A percentile compares a stretch with the other conserved stretches of the same genome.
These are phyloP conservation scores for Torymus aiolomorphi DNA, from an alignment of 2,888 invertebrate species.

Conservation along the genomic window DNA sequence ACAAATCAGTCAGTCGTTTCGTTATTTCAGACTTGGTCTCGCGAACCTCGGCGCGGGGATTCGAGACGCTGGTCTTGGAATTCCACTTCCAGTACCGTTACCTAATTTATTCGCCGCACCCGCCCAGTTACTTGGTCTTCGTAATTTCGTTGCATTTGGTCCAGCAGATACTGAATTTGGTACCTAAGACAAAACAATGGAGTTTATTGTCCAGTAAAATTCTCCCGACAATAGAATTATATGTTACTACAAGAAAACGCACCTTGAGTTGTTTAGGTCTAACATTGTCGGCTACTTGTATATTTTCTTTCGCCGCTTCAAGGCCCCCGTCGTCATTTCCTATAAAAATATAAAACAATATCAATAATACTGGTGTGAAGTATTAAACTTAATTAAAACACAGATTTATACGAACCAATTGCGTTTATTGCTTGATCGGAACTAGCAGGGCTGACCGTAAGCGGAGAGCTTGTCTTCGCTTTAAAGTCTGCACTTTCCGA, in stretches of 20 bases:
- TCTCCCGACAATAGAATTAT: background rate
- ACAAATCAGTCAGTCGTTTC: slow-evolving; percentile 22
- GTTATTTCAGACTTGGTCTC: slow-evolving; percentile 62
- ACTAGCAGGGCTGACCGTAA: slow-evolving; percentile 64
- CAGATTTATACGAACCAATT: slow-evolving; percentile 57
- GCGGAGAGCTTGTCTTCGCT: slow-evolving; percentile 70
- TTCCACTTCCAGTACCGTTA: slow-evolving; percentile 67
- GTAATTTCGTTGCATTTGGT: slow-evolving; percentile 63
- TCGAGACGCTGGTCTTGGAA: slow-evolving; percentile 73
- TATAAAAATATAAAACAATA: background rate
- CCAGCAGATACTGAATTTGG: slow-evolving; percentile 13
- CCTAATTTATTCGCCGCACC: slow-evolving; percentile 60
- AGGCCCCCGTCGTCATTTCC: slow-evolving; percentile 45
- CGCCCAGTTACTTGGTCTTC: slow-evolving; percentile 69
- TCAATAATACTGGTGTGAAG: background rate
- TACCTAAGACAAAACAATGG: slow-evolving; percentile 17
- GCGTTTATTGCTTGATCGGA: slow-evolving; percentile 63
- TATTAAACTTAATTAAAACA: background rate
- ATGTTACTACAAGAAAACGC: slow-evolving; percentile 32
- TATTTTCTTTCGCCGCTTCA: slow-evolving; percentile 51
- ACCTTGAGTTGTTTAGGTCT: slow-evolving; percentile 54
- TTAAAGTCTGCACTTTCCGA: slow-evolving; percentile 59
- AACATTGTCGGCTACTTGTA: slow-evolving; percentile 45
- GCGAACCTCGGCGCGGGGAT: slow-evolving; percentile 69
- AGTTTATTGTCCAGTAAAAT: slow-evolving; percentile 4